Evolutionary conservation across 2,113 vertebrate genomes (phyloP).

Genomic region (Zapus hudsonius): DNA sequence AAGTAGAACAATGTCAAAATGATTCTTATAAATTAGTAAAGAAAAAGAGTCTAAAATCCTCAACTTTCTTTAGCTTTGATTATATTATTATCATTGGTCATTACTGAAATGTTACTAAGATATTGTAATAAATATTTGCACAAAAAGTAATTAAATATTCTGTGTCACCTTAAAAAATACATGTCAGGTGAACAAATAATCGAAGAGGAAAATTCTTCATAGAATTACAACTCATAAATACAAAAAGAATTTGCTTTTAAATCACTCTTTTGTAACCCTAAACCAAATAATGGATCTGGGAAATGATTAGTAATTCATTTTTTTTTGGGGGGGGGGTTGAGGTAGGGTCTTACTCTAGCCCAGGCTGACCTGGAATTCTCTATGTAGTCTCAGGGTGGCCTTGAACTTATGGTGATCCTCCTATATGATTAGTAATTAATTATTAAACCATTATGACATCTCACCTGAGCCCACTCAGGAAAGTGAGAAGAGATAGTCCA

Average conservation of each 20-base stretch:
- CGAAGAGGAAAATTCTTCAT: not conserved
- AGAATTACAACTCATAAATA: not conserved
- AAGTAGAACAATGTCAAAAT: not conserved
- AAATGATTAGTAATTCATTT: not conserved
- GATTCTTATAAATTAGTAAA: not conserved
- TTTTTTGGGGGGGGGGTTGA: too few relatives aligned
- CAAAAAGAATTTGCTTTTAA: not conserved
- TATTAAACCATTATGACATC: not conserved
- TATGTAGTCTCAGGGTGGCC: too few relatives aligned
- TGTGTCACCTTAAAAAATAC: constrained; percentile 33
- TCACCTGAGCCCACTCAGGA: not conserved
- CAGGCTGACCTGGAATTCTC: too few relatives aligned
- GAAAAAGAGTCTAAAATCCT: not conserved
- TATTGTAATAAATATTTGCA: constrained; percentile 21
- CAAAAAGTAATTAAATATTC: constrained; percentile 21
- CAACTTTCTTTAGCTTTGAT: not conserved
- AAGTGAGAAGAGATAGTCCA: not conserved
- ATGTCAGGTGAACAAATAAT: not conserved
- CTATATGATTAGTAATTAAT: not conserved
- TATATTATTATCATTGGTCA: constrained; percentile 8
- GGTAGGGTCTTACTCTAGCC: too few relatives aligned
- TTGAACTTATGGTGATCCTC: too few relatives aligned
- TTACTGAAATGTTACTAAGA: not conserved
- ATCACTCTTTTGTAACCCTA: not conserved
- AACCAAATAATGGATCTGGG: not conserved